Conservation (phyloP, 92 coral and sea anemone genomes). For the Isaurus tuberculatus region DNA sequence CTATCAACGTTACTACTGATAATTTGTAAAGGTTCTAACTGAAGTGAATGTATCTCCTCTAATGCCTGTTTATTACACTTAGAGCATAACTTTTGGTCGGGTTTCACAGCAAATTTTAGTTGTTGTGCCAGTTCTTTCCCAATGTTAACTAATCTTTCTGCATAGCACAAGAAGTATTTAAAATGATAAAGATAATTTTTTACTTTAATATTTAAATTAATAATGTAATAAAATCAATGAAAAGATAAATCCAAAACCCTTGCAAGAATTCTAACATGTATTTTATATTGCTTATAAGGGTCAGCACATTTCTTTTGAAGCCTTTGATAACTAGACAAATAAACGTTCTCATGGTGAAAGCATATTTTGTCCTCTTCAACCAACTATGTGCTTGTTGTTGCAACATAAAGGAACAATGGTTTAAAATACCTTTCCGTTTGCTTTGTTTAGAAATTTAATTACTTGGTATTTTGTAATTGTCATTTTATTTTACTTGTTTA, state of each 20-base stretch:
- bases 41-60: constrained; percentile 5
- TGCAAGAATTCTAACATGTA: constrained; percentile 1
- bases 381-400: constrained; percentile 41
- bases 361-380: constrained; percentile 32
- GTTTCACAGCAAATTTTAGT: constrained; percentile 26
- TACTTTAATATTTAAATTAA: too few species aligned
- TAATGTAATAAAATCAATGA: not conserved
- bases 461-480: not conserved
- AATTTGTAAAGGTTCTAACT: not conserved
- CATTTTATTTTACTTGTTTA: not conserved
- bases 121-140: constrained; percentile 40
- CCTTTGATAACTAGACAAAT: constrained; percentile 36
- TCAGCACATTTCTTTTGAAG: constrained; percentile 37
- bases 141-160: constrained; percentile 33
- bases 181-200: not conserved
- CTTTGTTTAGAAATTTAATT: not conserved
- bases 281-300: constrained; percentile 14
- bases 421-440: constrained; percentile 19
- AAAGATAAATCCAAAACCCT: not conserved
- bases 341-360: constrained; percentile 31
- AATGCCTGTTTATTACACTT: constrained; percentile 23
- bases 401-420: constrained; percentile 27
- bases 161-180: not conserved
- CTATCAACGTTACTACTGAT: constrained; percentile 5
- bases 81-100: constrained; percentile 20